Base-by-base conservation (phyloP, 2,113 vertebrate species). In the Cyanoramphus novaezelandiae region DNA sequence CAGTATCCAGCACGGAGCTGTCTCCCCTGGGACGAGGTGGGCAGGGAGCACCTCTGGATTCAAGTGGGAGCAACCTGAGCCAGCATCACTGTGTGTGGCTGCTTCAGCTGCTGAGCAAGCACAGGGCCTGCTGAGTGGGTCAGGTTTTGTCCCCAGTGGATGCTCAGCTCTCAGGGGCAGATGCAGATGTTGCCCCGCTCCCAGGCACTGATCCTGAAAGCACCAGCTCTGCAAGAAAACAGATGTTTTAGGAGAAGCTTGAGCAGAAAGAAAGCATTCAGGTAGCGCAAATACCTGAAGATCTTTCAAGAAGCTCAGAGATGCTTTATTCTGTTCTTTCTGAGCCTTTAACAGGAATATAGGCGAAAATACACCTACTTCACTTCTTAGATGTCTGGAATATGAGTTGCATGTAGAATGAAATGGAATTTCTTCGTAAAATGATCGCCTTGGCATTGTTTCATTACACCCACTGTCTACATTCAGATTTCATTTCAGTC, bases 1-100 rank as follows among this genome's bases (percentile, higher is more conserved):
- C 0, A 1, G 11, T 2, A 6, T 7, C 28, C n/a, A 6, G 57
- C 65, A 2, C 6, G 2, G 74, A 44, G 44, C 74, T 3, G 11
- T 11, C 43, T 16, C 25, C 74, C 24, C 7, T 21, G 31, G 57
- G 25, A 35, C 0, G 0, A 7, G n/a, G 41, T 1, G 24, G n/a
- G 12, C 46, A 4, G 13, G 47, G 63, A 57, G 15, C 77, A 12
- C 4, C 63, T 35, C 90, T 43, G 31, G 53, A 2, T 29, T 28
- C 3, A 1, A 17, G 63, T 3, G 19, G 24, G 33, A 28, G 14
- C 5, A 21, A 39, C 41, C n/a, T 31, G 41, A 37, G 31, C 33
- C 41, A 68, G 77, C 25, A 5, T 6, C 27, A 16, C 3, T 7
- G 4, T 2, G 13, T 8, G 50, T 1, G 21, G 44, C 33, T 13